Conservation (phyloP, 2,888 invertebrate genomes). For the Stomorhina lunata region DNA sequence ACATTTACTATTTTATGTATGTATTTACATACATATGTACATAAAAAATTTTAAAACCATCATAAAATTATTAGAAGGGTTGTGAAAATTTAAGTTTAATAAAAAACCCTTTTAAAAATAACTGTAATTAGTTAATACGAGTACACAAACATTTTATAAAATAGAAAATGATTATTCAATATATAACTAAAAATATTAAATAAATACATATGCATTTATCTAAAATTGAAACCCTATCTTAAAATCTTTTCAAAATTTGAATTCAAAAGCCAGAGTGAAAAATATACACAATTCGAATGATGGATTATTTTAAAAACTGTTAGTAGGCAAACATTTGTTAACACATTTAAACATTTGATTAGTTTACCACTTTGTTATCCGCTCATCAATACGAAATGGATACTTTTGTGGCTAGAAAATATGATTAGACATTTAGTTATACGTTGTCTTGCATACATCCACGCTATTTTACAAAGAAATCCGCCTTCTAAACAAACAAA, state of each 20-base stretch:
- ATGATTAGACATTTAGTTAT: not conserved
- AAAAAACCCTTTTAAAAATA: no score
- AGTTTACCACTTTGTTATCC: not conserved
- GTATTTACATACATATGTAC: no score
- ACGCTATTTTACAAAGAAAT: not conserved
- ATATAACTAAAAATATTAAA: no score
- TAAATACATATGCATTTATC: no score
- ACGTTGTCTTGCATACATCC: no score
- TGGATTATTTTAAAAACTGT: constrained; percentile 33
- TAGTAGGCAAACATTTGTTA: constrained; percentile 18
- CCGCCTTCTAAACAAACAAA: constrained; percentile 13
- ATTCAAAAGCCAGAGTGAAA: not conserved
- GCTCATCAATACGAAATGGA: not conserved
- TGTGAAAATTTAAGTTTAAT: not conserved
- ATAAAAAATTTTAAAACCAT: no score
- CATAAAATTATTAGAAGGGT: not conserved
- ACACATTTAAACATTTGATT: constrained; percentile 29
- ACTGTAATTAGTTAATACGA: no score
- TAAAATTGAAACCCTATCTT: no score
- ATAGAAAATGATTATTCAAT: no score
- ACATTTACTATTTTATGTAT: not conserved
- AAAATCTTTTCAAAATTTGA: not conserved
- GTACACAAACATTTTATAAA: no score
- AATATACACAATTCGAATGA: not conserved
- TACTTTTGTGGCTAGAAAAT: not conserved